These are phyloP conservation scores for Crematogaster levior DNA, from an alignment of 2,888 invertebrate species.

Conservation along the genomic window DNA sequence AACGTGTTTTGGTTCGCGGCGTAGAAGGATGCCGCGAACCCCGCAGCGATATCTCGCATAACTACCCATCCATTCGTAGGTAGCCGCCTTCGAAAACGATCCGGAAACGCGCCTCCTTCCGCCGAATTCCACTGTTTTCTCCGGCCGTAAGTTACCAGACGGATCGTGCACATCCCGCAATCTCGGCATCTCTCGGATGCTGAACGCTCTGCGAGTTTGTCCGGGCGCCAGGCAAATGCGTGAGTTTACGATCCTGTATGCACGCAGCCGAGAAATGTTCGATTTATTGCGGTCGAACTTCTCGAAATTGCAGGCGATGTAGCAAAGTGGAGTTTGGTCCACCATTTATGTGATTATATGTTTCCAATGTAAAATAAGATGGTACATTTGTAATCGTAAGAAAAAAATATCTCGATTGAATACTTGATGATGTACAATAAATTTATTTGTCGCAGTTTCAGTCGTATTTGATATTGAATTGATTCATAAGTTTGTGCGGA, in stretches of 20 bases:
- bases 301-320: neutral
- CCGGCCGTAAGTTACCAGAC: constrained; percentile 29
- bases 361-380: neutral
- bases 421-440: neutral
- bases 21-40: neutral
- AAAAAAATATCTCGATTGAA: neutral
- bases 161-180: constrained; percentile 10
- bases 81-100: constrained; percentile 30
- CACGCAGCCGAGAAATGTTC: constrained; percentile 1
- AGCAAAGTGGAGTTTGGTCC: neutral
- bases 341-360: neutral
- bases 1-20: constrained; percentile 19
- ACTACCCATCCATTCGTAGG: constrained; percentile 34
- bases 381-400: neutral
- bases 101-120: constrained; percentile 39
- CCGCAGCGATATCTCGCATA: constrained; percentile 56
- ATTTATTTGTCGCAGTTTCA: neutral
- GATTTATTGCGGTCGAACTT: constrained; percentile 37
- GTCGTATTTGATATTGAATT: no score
- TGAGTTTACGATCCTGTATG: constrained; percentile 46
- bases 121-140: constrained; percentile 40
- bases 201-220: constrained; percentile 19
- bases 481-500: no score
- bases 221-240: constrained; percentile 47
- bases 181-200: constrained; percentile 37